phyloP scores from a whole-genome alignment of 2,797 vertebrate genomes.

The Sebastes cheni region DNA sequence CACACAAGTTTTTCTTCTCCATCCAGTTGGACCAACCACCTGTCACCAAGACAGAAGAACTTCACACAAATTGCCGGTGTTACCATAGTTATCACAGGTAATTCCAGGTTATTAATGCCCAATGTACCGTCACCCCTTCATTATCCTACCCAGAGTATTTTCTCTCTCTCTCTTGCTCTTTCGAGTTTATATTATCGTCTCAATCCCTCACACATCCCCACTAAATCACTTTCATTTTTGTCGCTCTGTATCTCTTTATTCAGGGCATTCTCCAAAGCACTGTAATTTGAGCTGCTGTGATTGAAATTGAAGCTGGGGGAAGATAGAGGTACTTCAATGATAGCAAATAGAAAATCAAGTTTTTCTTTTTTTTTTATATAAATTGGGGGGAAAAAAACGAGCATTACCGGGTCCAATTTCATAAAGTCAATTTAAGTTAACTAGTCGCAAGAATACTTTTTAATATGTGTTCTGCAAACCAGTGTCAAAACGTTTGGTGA shows the following conservation, averaged over 20 bases:
- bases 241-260: not conserved
- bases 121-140: constrained; percentile 77
- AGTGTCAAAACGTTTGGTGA: not conserved
- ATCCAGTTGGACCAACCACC: constrained; percentile 24
- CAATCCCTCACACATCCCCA: constrained; percentile 17
- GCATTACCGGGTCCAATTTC: not conserved
- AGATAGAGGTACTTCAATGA: not conserved
- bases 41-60: constrained; percentile 66
- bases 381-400: not conserved
- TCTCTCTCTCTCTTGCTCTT: constrained; percentile 53
- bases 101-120: constrained; percentile 83
- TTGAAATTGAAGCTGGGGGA: constrained; percentile 23
- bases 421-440: not conserved
- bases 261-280: not conserved
- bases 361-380: not conserved
- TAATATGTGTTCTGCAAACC: not conserved
- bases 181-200: constrained; percentile 38
- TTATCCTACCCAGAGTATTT: constrained; percentile 75
- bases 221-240: constrained; percentile 14
- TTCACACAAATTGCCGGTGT: constrained; percentile 78
- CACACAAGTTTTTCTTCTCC: constrained; percentile 33
- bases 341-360: not conserved
- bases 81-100: constrained; percentile 84
- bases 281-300: constrained; percentile 16
- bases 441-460: not conserved